Conservation (phyloP, 2,113 vertebrate species). For the Gopherus flavomarginatus region DNA sequence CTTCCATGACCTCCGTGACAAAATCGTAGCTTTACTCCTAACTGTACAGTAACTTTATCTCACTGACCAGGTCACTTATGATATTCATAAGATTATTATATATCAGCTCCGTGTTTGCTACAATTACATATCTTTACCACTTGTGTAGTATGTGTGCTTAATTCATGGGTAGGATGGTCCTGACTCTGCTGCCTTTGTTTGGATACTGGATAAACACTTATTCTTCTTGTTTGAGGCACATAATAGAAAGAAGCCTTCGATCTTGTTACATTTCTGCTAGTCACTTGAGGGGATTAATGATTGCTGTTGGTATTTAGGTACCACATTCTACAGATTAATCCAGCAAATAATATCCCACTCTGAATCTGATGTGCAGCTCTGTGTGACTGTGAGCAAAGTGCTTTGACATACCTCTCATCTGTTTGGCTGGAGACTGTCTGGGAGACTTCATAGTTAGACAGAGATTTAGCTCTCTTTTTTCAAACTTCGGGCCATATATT, state of each 20-base stretch:
- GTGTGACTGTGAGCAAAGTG: background rate
- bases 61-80: background rate
- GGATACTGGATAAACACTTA: accelerated
- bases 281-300: background rate
- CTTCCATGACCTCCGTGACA: too few relatives aligned
- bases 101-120: background rate
- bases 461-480: background rate
- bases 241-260: background rate
- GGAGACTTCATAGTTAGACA: accelerated
- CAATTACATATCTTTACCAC: background rate
- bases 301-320: background rate
- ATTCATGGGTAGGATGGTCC: background rate
- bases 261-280: background rate
- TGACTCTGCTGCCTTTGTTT: background rate
- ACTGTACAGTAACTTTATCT: background rate
- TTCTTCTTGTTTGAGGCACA: background rate
- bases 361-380: background rate
- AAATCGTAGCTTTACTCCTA: background rate
- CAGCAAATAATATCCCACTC: background rate
- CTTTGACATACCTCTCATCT: slow-evolving; percentile 5
- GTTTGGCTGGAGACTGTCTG: background rate
- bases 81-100: background rate
- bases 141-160: background rate
- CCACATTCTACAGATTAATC: background rate
- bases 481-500: background rate